Percentiles rank a stretch among this genome's conserved stretches.
Evolutionary conservation across 1,140 invertebrate species (phyloP).

Genomic region (Babylonia areolata): DNA sequence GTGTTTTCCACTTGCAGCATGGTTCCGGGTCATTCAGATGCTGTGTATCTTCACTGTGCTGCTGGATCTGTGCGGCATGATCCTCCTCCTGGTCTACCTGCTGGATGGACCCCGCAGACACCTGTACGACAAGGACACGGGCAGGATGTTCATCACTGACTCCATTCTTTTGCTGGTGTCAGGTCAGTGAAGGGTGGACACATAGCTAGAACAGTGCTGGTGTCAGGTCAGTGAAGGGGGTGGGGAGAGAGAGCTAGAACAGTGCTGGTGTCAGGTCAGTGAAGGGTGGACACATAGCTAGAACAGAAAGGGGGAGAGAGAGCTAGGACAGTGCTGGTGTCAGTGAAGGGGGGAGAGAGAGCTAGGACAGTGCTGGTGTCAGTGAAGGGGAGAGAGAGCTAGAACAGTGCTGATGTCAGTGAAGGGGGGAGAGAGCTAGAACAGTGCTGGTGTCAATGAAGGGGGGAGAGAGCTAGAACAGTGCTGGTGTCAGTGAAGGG

Average conservation of each 20-base stretch:
- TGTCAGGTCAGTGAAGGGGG: slow-evolving; percentile 56
- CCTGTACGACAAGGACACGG: slow-evolving; percentile 53
- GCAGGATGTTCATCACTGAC: slow-evolving; percentile 58
- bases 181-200: slow-evolving; percentile 47
- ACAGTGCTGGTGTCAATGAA: no score
- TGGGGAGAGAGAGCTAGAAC: no score
- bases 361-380: no score
- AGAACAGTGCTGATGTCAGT: no score
- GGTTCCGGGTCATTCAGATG: slow-evolving; percentile 94
- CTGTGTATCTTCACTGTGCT: slow-evolving; percentile 82
- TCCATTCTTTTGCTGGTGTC: slow-evolving; percentile 52
- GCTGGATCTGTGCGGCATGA: slow-evolving; percentile 50
- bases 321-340: no score
- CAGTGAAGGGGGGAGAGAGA: neutral
- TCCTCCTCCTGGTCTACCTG: slow-evolving; percentile 53
- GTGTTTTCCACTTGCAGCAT: no score
- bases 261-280: slow-evolving; percentile 61
- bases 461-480: no score
- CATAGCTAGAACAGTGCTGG: slow-evolving; percentile 23
- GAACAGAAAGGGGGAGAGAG: no score
- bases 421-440: no score
- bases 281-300: no score
- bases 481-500: no score
- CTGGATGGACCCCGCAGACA: slow-evolving; percentile 36
- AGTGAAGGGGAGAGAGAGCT: no score